These are phyloP conservation scores for Tipula unca DNA, from an alignment of 2,888 invertebrate species.

Conservation along the genomic window DNA sequence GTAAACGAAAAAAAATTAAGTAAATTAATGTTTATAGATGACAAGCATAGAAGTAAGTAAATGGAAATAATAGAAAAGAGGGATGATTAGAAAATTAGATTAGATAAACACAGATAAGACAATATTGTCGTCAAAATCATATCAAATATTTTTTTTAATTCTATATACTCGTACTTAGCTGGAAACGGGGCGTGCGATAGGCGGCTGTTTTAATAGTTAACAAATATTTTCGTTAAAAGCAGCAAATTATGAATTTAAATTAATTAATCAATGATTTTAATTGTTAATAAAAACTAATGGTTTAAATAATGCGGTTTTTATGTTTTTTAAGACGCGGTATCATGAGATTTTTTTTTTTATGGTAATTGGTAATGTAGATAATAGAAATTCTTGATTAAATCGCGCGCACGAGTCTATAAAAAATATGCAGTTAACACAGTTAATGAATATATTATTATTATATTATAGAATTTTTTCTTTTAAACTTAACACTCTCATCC, in stretches of 20 bases:
- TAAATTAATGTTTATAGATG: not conserved
- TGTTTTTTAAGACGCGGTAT: not conserved
- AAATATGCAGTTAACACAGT: not conserved
- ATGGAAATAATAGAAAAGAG: not conserved
- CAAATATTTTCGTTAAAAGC: not conserved
- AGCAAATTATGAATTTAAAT: not conserved
- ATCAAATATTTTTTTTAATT: not conserved
- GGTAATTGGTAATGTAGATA: not conserved
- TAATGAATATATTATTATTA: not conserved
- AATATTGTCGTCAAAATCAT: not conserved
- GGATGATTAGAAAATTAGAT: not conserved
- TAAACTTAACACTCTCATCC: not conserved
- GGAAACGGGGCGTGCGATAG: not conserved
- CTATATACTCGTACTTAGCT: no score
- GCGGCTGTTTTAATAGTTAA: not conserved
- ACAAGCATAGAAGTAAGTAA: not conserved
- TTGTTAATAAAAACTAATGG: not conserved
- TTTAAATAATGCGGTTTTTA: not conserved
- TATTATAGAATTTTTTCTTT: not conserved
- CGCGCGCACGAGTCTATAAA: not conserved
- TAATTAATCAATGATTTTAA: conserved; percentile 1
- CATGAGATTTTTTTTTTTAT: not conserved
- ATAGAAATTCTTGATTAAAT: not conserved
- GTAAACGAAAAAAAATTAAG: not conserved
- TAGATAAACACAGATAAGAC: not conserved